Evolutionary conservation across 2,888 invertebrate genomes (phyloP).

Genomic region (Antitype chi): DNA sequence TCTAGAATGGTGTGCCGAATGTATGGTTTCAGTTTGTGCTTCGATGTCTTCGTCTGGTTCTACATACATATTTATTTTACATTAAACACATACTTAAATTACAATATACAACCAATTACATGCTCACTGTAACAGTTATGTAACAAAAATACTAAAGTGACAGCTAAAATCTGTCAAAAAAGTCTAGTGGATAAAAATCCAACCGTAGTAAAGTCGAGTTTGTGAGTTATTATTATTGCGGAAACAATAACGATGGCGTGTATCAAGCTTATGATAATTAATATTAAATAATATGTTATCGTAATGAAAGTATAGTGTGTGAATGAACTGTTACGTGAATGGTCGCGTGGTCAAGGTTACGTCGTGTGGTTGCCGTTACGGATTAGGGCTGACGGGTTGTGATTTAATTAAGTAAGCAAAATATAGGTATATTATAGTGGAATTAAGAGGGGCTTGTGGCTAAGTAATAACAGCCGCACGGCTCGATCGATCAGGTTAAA

Average conservation of each 20-base stretch:
- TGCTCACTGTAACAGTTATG: not conserved
- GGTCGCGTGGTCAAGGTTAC: slow-evolving; percentile 58
- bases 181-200: no score
- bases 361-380: slow-evolving; percentile 7
- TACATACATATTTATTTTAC: no score
- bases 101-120: not conserved
- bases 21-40: no score
- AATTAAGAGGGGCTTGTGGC: not conserved
- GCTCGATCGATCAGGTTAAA: no score
- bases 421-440: not conserved
- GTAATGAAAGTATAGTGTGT: slow-evolving; percentile 46
- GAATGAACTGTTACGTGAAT: slow-evolving; percentile 69
- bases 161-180: not conserved
- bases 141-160: not conserved
- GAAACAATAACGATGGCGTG: slow-evolving; percentile 27
- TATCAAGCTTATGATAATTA: slow-evolving; percentile 6
- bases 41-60: no score
- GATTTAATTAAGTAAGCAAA: not conserved
- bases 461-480: no score
- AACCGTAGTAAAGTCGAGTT: not conserved
- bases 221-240: not conserved
- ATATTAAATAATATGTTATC: not conserved
- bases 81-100: not conserved
- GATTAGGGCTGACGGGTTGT: not conserved
- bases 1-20: no score